A percentile compares a stretch with the other conserved stretches of the same genome.
These are phyloP conservation scores for Teinopalpus imperialis DNA, from an alignment of 2,888 invertebrate species.

Conservation along the genomic window DNA sequence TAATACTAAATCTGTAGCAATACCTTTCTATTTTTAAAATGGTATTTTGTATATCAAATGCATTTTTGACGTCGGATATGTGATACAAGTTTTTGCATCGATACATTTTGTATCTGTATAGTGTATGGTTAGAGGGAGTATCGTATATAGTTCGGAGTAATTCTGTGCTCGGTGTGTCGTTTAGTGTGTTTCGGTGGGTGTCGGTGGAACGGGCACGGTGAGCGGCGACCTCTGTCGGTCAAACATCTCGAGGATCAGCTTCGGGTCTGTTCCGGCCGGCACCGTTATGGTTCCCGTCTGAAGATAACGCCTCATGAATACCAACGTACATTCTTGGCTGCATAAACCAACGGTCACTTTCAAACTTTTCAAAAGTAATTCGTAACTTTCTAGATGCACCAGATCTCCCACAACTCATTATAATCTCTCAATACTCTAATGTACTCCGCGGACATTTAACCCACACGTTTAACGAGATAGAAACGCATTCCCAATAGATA, in stretches of 20 bases:
- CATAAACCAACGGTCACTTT: too few relatives aligned
- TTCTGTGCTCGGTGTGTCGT: too few relatives aligned
- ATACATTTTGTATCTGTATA: too few relatives aligned
- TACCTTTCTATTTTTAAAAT: not conserved
- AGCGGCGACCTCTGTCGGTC: conserved; percentile 74
- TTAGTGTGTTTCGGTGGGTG: conserved; percentile 50
- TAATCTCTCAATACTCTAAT: conserved; percentile 28
- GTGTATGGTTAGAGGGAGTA: too few relatives aligned
- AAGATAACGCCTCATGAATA: conserved; percentile 62
- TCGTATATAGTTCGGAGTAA: not conserved
- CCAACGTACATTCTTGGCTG: conserved; percentile 74
- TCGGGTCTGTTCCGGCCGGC: conserved; percentile 79
- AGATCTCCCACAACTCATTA: conserved; percentile 24
- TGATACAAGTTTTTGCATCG: not conserved
- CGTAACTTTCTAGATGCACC: conserved; percentile 14
- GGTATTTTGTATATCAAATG: not conserved
- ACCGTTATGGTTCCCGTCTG: conserved; percentile 81
- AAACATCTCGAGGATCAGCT: conserved; percentile 81
- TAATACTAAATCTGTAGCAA: conserved; percentile 9
- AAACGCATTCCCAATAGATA: conserved; percentile 51
- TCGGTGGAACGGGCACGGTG: conserved; percentile 62
- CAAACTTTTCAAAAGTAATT: too few relatives aligned
- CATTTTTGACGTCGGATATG: not conserved
- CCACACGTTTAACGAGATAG: conserved; percentile 35
- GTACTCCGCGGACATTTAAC: conserved; percentile 25